Evolutionary conservation across 2,113 vertebrate genomes (phyloP), one percentile per base, ranked within the genome.

Genomic region (Hucho hucho): DNA sequence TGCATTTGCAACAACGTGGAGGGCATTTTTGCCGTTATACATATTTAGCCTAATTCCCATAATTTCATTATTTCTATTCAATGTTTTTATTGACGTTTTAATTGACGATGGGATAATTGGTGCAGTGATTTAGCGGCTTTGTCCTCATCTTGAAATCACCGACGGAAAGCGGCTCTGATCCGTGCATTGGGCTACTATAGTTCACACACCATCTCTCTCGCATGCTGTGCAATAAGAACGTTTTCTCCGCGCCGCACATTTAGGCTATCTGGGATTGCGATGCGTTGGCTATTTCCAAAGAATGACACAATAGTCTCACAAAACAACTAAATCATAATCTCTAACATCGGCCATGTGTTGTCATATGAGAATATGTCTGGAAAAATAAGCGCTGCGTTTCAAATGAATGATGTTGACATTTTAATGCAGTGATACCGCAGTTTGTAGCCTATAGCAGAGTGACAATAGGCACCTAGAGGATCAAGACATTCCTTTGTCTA

Each of bases 351-450:
- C 58, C 6, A 61, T 61, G n/a, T 24, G 58, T 61, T 61, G 58
- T 32, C 28, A 18, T 29, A 72, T n/a, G 26, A 59, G 9, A 59
- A 24, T 22, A 29, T 58, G 26, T n/a, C 67, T 64, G 49, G 4
- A 59, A 61, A 9, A 43, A 43, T 11, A 61, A 24, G 69, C 65
- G 29, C 46, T 66, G 64, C 11, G 46, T 13, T 66, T 32, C 63
- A 79, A 75, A 73, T 79, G 69, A 43, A 43, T 11, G 37, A 43
- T 72, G 69, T 53, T 83, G 82, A 70, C 83, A 76, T 84, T 76
- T 75, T 71, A 58, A 84, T 70, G 81, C 76, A 74, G 90, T 92
- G 92, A 93, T 88, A 58, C 91, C 91, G 90, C 92, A 90, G 61
- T 91, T 85, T 43, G 37, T 43, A 43, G 9, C 37, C 7, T 87